Evolutionary conservation across 2,888 invertebrate species (phyloP).

Genomic region (Micoletzkya japonica): DNA sequence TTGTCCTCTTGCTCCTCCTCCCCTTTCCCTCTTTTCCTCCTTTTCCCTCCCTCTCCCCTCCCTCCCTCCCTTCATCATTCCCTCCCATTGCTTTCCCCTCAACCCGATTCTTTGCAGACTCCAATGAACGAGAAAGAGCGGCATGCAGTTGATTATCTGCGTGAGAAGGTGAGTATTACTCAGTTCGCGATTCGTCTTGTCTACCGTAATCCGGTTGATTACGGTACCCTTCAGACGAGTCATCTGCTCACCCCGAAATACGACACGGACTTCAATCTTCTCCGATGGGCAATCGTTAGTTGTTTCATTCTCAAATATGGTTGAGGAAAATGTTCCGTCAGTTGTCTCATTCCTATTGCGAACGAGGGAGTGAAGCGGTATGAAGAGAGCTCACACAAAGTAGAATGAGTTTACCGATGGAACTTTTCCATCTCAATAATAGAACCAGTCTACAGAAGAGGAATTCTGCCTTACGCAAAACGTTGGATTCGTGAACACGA

Average conservation of each 20-base stretch:
- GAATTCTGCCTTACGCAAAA: too few relatives aligned
- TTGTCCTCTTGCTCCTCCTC: not conserved
- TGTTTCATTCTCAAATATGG: not conserved
- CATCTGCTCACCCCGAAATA: conserved; percentile 47
- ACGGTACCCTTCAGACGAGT: conserved; percentile 32
- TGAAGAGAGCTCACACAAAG: too few relatives aligned
- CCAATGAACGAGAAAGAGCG: conserved; percentile 34
- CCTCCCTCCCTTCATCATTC: not conserved
- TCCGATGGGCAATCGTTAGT: conserved; percentile 49
- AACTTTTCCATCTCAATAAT: not conserved
- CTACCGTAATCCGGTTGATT: not conserved
- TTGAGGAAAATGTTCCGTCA: too few relatives aligned
- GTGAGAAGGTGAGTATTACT: conserved; percentile 31
- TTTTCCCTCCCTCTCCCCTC: not conserved
- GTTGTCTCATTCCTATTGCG: too few relatives aligned
- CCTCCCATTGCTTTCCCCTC: not conserved
- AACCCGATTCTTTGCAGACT: not conserved
- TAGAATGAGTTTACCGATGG: too few relatives aligned
- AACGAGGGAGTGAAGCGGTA: too few relatives aligned
- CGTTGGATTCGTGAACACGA: too few relatives aligned
- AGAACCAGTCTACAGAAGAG: conserved; percentile 5
- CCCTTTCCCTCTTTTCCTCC: not conserved
- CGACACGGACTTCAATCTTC: conserved; percentile 51
- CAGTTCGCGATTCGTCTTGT: not conserved
- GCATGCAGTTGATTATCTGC: conserved; percentile 35